These are phyloP conservation scores for Uromys caudimaculatus DNA, from an alignment of 2,797 vertebrate species.

Conservation along the genomic window DNA sequence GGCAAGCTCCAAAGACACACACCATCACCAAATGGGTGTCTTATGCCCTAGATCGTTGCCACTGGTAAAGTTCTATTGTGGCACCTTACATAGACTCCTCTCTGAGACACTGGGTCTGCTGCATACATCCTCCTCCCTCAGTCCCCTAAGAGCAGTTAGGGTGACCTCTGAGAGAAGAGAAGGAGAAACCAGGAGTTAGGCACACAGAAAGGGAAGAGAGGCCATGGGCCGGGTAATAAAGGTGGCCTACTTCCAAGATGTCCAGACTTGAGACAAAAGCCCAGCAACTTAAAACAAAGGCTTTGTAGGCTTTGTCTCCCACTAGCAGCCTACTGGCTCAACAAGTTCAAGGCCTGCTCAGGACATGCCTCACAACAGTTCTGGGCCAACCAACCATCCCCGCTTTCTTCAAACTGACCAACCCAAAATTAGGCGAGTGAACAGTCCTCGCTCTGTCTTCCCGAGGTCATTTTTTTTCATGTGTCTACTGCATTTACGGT, in stretches of 20 bases:
- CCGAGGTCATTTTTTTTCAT: neutral
- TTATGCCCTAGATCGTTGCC: neutral
- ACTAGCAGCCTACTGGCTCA: neutral
- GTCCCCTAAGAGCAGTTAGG: neutral
- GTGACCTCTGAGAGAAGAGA: neutral
- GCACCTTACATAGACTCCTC: neutral
- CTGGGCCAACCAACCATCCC: neutral
- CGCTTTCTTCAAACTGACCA: neutral
- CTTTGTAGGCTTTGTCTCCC: neutral
- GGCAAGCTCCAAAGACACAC: neutral
- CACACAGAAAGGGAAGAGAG: neutral
- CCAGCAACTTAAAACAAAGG: neutral
- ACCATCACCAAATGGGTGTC: neutral
- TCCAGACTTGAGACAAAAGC: neutral
- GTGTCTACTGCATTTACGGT: neutral
- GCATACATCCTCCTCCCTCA: neutral
- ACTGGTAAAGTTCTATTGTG: neutral
- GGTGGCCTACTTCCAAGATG: neutral
- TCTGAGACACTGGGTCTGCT: neutral
- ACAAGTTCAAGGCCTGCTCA: neutral
- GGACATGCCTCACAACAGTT: neutral
- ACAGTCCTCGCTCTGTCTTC: neutral
- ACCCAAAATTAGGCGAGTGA: neutral
- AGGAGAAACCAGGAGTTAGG: neutral
- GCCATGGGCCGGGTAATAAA: neutral